A percentile compares a stretch with the other conserved stretches of the same genome.
These are phyloP conservation scores for Centroberyx gerrardi DNA, from an alignment of 2,797 vertebrate species.

Conservation along the genomic window DNA sequence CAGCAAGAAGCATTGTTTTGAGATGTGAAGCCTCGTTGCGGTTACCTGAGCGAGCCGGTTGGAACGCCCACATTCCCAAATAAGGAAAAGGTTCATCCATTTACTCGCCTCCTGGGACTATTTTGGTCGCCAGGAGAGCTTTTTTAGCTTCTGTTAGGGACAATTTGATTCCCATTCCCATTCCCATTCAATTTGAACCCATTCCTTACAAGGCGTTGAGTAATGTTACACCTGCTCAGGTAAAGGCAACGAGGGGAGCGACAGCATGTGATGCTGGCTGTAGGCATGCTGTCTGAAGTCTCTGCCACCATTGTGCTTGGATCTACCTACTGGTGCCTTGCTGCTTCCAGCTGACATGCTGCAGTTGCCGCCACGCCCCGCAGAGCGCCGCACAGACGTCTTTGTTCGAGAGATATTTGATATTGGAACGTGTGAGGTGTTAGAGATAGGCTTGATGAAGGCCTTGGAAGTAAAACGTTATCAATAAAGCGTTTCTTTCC, in stretches of 20 bases:
- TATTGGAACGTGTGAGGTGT: constrained; percentile 1
- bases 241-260: constrained; percentile 86
- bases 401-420: constrained; percentile 25
- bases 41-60: constrained; percentile 80
- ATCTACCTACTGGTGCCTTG: constrained; percentile 76
- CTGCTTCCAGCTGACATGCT: constrained; percentile 92
- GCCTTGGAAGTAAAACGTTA: neutral
- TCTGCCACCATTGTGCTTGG: constrained; percentile 95
- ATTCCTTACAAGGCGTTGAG: constrained; percentile 8
- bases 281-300: constrained; percentile 89
- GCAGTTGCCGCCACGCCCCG: constrained; percentile 34
- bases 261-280: constrained; percentile 88
- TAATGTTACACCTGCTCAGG: constrained; percentile 70
- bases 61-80: neutral
- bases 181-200: neutral
- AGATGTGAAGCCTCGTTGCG: constrained; percentile 84
- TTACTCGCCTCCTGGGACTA: neutral
- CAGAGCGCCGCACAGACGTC: constrained; percentile 1
- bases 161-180: constrained; percentile 7
- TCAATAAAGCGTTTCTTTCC: neutral
- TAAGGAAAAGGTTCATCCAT: neutral
- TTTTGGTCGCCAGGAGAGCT: neutral
- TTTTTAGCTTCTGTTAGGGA: too few species aligned
- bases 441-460: neutral
- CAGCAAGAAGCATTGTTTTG: constrained; percentile 81